Percentiles rank a stretch among this genome's conserved stretches.
phyloP scores from a whole-genome alignment of 2,113 vertebrate genomes.

The Taurulus bubalis region DNA sequence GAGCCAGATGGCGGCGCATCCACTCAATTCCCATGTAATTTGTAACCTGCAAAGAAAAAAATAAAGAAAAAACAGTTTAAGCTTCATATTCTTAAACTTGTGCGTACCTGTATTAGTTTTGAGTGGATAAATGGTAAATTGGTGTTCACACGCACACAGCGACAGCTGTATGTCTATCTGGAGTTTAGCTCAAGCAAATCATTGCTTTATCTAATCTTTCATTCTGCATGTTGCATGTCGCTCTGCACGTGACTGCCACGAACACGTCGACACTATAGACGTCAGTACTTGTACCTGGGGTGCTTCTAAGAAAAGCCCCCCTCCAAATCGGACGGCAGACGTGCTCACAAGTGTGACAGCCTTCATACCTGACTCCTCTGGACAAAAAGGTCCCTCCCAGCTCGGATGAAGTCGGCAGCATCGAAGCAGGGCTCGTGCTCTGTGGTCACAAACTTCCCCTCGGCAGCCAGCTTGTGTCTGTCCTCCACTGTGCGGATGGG shows the following conservation, averaged over 20 bases:
- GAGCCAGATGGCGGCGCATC: slow-evolving; percentile 96
- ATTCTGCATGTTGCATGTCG: background rate
- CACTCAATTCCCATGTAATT: slow-evolving; percentile 97
- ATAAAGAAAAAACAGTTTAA: background rate
- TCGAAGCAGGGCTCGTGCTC: slow-evolving; percentile 98
- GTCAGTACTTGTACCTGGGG: background rate
- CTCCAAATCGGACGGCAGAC: background rate
- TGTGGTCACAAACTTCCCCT: slow-evolving; percentile 98
- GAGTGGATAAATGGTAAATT: background rate
- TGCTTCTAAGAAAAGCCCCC: background rate
- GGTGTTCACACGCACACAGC: background rate
- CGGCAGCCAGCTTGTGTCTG: slow-evolving; percentile 93
- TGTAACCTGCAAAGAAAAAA: slow-evolving; percentile 87
- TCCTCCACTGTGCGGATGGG: slow-evolving; percentile 95
- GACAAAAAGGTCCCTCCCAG: slow-evolving; percentile 95
- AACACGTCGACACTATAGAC: background rate
- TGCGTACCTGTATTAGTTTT: background rate
- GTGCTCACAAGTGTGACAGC: background rate
- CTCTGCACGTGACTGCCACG: background rate
- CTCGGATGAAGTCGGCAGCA: slow-evolving; percentile 98
- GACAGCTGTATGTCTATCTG: background rate
- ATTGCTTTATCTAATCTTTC: slow-evolving; percentile 18
- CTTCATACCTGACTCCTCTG: slow-evolving; percentile 95
- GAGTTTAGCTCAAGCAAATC: background rate
- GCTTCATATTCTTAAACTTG: background rate